These are phyloP conservation scores for Panthera uncia DNA, from an alignment of 2,113 vertebrate genomes.

Conservation along the genomic window DNA sequence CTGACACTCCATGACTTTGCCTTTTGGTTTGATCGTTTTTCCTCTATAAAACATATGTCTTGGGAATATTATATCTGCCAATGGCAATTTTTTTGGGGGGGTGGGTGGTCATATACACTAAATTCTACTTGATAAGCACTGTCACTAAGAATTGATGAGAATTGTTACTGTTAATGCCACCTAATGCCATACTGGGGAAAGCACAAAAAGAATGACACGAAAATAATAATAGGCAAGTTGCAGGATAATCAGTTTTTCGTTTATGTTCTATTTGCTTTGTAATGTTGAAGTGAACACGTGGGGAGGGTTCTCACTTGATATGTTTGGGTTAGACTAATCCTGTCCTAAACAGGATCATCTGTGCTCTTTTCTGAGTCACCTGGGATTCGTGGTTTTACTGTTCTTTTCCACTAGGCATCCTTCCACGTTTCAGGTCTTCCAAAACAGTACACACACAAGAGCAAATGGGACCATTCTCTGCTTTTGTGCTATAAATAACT, in stretches of 20 bases:
- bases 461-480: background rate
- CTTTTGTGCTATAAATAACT: background rate
- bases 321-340: background rate
- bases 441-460: background rate
- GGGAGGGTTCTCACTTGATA: rapidly evolving
- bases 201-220: background rate
- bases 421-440: background rate
- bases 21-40: background rate
- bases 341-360: background rate
- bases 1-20: rapidly evolving
- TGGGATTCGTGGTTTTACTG: background rate
- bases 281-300: rapidly evolving
- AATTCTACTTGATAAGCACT: background rate
- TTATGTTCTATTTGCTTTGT: background rate
- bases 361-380: background rate
- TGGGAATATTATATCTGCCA: background rate
- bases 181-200: background rate
- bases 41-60: background rate
- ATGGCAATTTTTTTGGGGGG: rapidly evolving
- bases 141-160: background rate
- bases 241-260: background rate
- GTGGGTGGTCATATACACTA: background rate
- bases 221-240: background rate
- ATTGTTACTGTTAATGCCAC: background rate
- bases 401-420: background rate